Evolutionary conservation across 2,797 vertebrate genomes (phyloP).

Genomic region (Enteromius radiatus): DNA sequence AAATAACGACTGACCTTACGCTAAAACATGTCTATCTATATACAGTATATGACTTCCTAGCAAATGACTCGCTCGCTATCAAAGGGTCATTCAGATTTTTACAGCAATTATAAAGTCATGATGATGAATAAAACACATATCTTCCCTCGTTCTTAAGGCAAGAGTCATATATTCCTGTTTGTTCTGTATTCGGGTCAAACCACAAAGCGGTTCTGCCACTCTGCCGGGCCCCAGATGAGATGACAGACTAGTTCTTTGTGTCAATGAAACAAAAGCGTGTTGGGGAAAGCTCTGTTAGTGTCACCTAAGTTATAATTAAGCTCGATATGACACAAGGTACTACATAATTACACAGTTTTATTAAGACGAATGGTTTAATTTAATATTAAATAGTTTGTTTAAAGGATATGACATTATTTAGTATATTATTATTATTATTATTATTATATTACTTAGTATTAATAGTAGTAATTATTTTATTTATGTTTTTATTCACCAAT

Average conservation of each 20-base stretch:
- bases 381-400: background rate
- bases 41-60: background rate
- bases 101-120: background rate
- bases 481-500: too few species aligned
- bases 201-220: constrained; percentile 35
- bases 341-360: background rate
- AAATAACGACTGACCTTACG: background rate
- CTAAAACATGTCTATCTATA: background rate
- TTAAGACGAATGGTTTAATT: background rate
- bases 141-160: constrained; percentile 19
- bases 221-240: background rate
- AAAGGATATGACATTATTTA: background rate
- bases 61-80: background rate
- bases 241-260: background rate
- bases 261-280: background rate
- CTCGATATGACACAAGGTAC: background rate
- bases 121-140: constrained; percentile 10
- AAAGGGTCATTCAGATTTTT: background rate
- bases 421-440: too few species aligned
- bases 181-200: constrained; percentile 52
- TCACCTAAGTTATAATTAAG: background rate
- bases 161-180: constrained; percentile 32
- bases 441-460: too few species aligned
- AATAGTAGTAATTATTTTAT: too few species aligned
- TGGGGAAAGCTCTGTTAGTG: background rate